Percentiles rank a stretch among this genome's conserved stretches.
Evolutionary conservation across 2,113 vertebrate species (phyloP).

Genomic region (Paratilapia polleni): DNA sequence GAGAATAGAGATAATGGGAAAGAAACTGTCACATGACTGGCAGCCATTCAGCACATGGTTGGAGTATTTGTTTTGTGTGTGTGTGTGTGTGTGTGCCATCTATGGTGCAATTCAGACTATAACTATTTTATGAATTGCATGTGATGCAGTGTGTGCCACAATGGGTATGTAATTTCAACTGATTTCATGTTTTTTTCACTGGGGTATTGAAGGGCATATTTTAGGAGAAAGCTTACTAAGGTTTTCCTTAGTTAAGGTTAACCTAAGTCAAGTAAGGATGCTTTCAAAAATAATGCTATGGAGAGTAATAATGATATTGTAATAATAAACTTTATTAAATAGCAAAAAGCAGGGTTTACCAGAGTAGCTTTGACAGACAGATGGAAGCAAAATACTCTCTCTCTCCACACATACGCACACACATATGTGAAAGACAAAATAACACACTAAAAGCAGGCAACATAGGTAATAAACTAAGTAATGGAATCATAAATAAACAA

Average conservation of each 20-base stretch:
- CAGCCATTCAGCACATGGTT: slow-evolving; percentile 67
- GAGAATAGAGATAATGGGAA: slow-evolving; percentile 30
- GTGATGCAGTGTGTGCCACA: slow-evolving; percentile 8
- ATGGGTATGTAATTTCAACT: slow-evolving; percentile 22
- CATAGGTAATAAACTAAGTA: not conserved
- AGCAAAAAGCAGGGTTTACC: not conserved
- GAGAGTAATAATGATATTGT: not conserved
- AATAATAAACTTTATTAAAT: not conserved
- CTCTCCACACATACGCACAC: too few species aligned
- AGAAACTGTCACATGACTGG: slow-evolving; percentile 67
- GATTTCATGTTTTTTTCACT: slow-evolving; percentile 25
- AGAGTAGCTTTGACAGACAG: not conserved
- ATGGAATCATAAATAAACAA: not conserved
- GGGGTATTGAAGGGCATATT: slow-evolving; percentile 4
- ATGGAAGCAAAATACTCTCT: not conserved
- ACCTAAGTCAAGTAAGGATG: not conserved
- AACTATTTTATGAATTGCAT: slow-evolving; percentile 25
- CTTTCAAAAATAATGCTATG: not conserved
- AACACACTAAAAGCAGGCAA: not conserved
- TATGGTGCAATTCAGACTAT: slow-evolving; percentile 8
- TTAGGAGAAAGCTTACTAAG: not conserved
- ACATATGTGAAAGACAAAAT: not conserved
- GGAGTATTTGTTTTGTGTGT: slow-evolving; percentile 23
- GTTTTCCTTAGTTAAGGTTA: too few species aligned
- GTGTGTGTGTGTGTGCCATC: slow-evolving; percentile 17